Percentiles rank a stretch among this genome's conserved stretches.
phyloP scores from a whole-genome alignment of 2,888 invertebrate species.

The Melanostoma mellinum region DNA sequence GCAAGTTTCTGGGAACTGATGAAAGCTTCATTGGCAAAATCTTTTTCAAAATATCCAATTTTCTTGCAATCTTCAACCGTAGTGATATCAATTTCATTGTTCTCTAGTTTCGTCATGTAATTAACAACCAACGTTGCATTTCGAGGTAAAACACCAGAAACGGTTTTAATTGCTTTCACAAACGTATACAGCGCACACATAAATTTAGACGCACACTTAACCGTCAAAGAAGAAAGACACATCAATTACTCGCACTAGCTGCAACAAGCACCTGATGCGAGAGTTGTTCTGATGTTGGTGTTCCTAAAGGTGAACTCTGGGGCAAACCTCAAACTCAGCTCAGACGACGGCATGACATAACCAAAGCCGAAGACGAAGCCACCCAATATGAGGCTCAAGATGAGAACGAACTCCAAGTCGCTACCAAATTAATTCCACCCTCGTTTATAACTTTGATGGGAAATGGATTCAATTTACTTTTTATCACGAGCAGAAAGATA shows the following conservation, averaged over 20 bases:
- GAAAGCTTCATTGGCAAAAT: too few relatives aligned
- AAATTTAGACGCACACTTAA: constrained; percentile 54
- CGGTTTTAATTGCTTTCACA: constrained; percentile 53
- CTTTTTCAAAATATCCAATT: too few relatives aligned
- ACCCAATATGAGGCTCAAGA: not conserved
- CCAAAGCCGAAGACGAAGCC: not conserved
- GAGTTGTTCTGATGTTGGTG: constrained; percentile 2
- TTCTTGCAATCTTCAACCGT: too few relatives aligned
- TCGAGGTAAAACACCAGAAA: constrained; percentile 28
- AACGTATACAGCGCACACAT: constrained; percentile 32
- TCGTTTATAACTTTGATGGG: constrained; percentile 72
- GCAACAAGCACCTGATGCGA: not conserved
- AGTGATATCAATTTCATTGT: not conserved
- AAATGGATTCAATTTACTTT: constrained; percentile 73
- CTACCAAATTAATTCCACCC: constrained; percentile 69
- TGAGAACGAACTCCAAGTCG: constrained; percentile 6
- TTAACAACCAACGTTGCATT: constrained; percentile 7
- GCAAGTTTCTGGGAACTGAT: too few relatives aligned
- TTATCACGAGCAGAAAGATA: constrained; percentile 70
- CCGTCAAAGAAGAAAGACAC: constrained; percentile 24
- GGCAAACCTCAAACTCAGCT: not conserved
- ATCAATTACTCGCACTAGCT: constrained; percentile 54
- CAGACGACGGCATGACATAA: constrained; percentile 7
- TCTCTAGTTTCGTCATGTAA: constrained; percentile 2
- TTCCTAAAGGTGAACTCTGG: constrained; percentile 7